A percentile compares a stretch with the other conserved stretches of the same genome.
phyloP scores from a whole-genome alignment of 2,113 vertebrate genomes.

The Protobothrops mucrosquamatus region DNA sequence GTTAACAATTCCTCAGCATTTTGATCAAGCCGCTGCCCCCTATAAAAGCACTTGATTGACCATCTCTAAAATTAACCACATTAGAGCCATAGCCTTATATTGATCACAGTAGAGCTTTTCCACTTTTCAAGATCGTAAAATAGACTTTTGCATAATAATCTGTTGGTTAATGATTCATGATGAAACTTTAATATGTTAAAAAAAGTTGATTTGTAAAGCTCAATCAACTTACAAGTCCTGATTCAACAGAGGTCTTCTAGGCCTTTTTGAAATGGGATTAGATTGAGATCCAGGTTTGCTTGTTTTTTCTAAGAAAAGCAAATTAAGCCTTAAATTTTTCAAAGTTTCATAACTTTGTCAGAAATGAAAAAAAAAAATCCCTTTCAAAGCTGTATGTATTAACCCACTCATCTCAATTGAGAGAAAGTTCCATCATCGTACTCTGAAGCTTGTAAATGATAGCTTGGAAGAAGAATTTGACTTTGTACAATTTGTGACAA shows the following conservation, averaged over 20 bases:
- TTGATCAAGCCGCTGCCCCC: not conserved
- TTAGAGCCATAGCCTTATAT: not conserved
- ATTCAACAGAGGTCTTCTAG: conserved; percentile 13
- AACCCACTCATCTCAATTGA: not conserved
- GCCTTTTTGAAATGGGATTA: not conserved
- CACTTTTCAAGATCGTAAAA: not conserved
- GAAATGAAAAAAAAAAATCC: conserved; percentile 22
- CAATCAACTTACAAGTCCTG: not conserved
- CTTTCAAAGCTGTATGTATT: conserved; percentile 4
- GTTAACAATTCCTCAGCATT: not conserved
- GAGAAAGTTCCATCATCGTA: not conserved
- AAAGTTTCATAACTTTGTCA: conserved; percentile 7
- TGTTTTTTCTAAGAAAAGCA: conserved; percentile 8
- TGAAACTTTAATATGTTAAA: not conserved
- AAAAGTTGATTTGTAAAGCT: not conserved
- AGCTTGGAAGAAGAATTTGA: not conserved
- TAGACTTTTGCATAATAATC: not conserved
- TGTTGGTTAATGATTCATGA: not conserved
- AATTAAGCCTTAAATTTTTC: conserved; percentile 12
- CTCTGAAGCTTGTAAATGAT: conserved; percentile 10
- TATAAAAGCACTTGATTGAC: not conserved
- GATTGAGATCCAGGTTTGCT: conserved; percentile 19
- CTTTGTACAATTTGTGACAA: conserved; percentile 4
- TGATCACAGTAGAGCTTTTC: not conserved
- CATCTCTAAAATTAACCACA: not conserved